Percentiles rank a stretch among this genome's conserved stretches.
phyloP scores from a whole-genome alignment of 2,113 vertebrate species.

The Lonchura striata region DNA sequence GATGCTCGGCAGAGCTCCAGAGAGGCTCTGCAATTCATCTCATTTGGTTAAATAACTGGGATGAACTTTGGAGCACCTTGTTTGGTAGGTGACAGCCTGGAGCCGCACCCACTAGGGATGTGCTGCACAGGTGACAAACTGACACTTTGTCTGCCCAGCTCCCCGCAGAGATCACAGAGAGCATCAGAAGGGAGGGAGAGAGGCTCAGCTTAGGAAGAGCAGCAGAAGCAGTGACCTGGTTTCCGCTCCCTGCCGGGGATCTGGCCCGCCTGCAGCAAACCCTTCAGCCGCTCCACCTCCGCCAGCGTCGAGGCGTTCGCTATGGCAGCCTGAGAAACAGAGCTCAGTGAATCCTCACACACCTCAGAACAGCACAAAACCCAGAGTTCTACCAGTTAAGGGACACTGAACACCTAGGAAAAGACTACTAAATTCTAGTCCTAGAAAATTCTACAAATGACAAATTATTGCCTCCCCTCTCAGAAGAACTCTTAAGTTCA shows the following conservation, averaged over 20 bases:
- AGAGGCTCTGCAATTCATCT: background rate
- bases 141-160: background rate
- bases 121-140: fast-evolving
- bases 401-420: fast-evolving
- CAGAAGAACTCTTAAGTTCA: background rate
- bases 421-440: background rate
- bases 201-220: background rate
- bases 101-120: fast-evolving
- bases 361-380: background rate
- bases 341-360: background rate
- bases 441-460: background rate
- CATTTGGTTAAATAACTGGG: background rate
- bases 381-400: background rate
- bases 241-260: constrained; percentile 88
- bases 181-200: background rate
- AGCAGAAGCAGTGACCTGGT: constrained; percentile 71
- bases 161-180: background rate
- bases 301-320: constrained; percentile 91
- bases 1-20: fast-evolving
- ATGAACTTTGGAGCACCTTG: background rate
- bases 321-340: constrained; percentile 82
- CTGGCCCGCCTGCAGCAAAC: constrained; percentile 91
- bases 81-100: background rate
- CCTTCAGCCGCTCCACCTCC: constrained; percentile 92
- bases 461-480: background rate